These are phyloP conservation scores for Siniperca scherzeri DNA, from an alignment of 2,797 vertebrate species.

Conservation along the genomic window DNA sequence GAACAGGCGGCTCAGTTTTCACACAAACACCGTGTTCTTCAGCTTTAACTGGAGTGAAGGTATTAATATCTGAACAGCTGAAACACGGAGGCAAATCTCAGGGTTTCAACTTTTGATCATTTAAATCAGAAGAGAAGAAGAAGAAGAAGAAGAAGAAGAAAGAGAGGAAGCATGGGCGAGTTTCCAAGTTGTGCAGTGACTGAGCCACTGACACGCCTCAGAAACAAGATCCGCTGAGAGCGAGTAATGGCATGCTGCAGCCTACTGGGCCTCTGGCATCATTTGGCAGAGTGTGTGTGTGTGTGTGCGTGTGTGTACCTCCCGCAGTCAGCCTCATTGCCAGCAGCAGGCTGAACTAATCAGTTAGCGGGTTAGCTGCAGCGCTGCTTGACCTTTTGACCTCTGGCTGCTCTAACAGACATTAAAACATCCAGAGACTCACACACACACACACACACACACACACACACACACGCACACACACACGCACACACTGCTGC, in stretches of 20 bases:
- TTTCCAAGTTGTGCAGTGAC: conserved; percentile 37
- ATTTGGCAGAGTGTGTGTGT: conserved; percentile 25
- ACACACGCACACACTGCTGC: too few species aligned
- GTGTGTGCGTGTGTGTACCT: conserved; percentile 22
- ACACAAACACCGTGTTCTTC: not conserved
- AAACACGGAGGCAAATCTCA: not conserved
- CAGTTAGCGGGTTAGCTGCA: conserved; percentile 52
- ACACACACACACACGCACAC: not conserved
- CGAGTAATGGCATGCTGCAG: conserved; percentile 32
- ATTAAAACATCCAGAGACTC: not conserved
- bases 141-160: too few species aligned
- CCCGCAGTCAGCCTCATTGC: conserved; percentile 50
- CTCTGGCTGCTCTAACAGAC: conserved; percentile 23
- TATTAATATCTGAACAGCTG: not conserved
- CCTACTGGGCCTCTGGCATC: conserved; percentile 52
- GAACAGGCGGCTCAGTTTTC: not conserved
- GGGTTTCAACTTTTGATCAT: not conserved
- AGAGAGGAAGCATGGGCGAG: conserved; percentile 3
- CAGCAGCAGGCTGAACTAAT: conserved; percentile 67
- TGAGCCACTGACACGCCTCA: conserved; percentile 45
- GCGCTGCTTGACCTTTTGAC: conserved; percentile 53
- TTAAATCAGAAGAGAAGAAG: not conserved
- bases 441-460: not conserved
- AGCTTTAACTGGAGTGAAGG: not conserved
- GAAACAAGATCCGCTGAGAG: conserved; percentile 59